Evolutionary conservation across 2,888 invertebrate genomes (phyloP), one percentile per base, ranked within the genome.

Genomic region (Sinodicranocentrus sp.): DNA sequence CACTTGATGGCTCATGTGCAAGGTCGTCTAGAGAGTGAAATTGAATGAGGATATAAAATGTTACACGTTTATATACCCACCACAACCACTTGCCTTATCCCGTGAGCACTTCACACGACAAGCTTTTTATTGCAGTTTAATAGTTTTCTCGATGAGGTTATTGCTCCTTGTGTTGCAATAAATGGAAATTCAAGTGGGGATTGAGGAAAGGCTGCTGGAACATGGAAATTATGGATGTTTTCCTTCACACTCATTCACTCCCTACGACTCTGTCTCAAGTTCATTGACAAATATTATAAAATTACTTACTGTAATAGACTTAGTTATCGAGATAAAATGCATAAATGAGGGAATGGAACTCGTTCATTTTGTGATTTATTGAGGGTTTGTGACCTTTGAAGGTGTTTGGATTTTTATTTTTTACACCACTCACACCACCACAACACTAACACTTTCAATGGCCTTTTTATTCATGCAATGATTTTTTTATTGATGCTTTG

Each of bases 1-100:
- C 48, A 77, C 77, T 77, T 77, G 77, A 77, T 77, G 59, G 77
- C 77, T 77, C 67, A 77, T 77, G 77, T 77, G 77, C 77, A 77
- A 77, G 77, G 77, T 77, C 77, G 77, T 73, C 39, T 44, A 73
- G 59, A 23, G 52, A 57, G 57, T 75, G 68, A 77, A 77, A 77
- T 77, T 77, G 77, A 68, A 68, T 65, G 39, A 39, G 33, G 33
- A 33, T 33, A 33, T 33, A 33, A 33, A 33, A 33, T 10, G 10
- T 10, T 6, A 33, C 3, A 33, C 33, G 3, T 33, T 6, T 10
- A 33, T 10, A 33, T 10, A 33, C 59, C 3, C 59, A 61, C 48
- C 65, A 25, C 23, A 39, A 21, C 1, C 39, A 71, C 48, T 25
- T 48, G 63, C 15, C 10, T 59, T 15, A 6, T 33, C 10, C 33